A percentile compares a stretch with the other conserved stretches of the same genome.
phyloP scores from a whole-genome alignment of 2,797 vertebrate species.

The Apodemus agrarius region DNA sequence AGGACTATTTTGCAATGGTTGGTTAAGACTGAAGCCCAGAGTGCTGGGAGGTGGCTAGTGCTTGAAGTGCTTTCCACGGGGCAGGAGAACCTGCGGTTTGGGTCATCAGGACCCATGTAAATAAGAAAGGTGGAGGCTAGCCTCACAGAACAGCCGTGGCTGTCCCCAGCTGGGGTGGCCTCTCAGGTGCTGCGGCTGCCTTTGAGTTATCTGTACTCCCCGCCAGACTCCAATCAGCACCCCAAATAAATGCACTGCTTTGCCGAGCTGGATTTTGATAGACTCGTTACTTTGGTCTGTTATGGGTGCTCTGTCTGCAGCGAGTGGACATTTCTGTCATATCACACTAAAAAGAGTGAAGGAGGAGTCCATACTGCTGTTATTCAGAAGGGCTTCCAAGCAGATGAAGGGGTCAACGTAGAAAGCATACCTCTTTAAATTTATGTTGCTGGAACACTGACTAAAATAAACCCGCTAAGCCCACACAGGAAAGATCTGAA shows the following conservation, averaged over 20 bases:
- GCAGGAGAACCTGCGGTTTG: not conserved
- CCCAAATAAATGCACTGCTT: not conserved
- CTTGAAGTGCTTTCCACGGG: not conserved
- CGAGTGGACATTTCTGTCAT: not conserved
- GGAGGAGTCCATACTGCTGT: not conserved
- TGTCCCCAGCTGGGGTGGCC: no score
- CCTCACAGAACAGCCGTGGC: not conserved
- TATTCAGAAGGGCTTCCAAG: slow-evolving; percentile 24
- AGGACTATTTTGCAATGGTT: not conserved
- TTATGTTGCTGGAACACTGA: slow-evolving; percentile 50
- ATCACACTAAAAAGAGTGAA: not conserved
- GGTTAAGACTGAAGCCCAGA: not conserved
- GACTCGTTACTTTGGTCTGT: not conserved
- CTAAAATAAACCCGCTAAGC: slow-evolving; percentile 45
- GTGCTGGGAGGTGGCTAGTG: no score
- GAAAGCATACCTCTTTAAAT: slow-evolving; percentile 44
- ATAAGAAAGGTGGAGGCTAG: not conserved
- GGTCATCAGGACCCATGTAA: not conserved
- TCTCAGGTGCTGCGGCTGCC: not conserved
- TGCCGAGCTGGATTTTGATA: not conserved
- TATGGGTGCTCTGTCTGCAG: not conserved
- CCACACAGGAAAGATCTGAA: not conserved
- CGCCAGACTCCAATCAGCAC: not conserved
- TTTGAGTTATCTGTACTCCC: not conserved
- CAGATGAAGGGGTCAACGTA: not conserved